Evolutionary conservation across 2,888 invertebrate species (phyloP), one percentile per base, ranked within the genome.

Genomic region (Sphaeridia pumilis): DNA sequence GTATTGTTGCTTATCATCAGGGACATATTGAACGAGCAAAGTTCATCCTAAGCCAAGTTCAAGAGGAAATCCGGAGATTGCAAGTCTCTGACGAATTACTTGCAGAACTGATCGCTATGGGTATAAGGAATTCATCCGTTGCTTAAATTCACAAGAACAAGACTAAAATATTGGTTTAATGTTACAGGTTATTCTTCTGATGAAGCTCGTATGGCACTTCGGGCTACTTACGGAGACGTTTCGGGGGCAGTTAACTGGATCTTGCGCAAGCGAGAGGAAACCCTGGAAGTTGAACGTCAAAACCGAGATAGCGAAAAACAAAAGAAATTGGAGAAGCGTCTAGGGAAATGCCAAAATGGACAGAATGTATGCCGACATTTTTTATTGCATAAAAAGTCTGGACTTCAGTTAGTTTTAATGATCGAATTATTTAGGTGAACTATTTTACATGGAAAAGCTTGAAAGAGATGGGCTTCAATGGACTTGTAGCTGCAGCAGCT

Each of bases 1-100:
- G 83, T 4, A 81, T 88, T 51, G 79, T 85, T 24, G 74, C 81
- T 1, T 88, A 82, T 67, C 86, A 87, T 68, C 81, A 84, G 70
- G 83, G 85, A 68, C 77, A 76, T 54, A 72, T 82, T 0, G 70
- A 72, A 0, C 80, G 81, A 52, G 82, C 87, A 0, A 72, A 72
- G 42, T 67, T 69, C 1, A 70, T 83, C 35, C 72, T 88, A 1
- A 73, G 73, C 24, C 71, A 75, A 58, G 84, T 82, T 0, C 78
- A 83, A 64, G 58, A 66, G 0, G 85, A 87, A 65, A 69, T 87
- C n/a, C 71, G 72, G 31, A 69, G 71, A 1, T 69, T 87, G 7
- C 77, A 80, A 67, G 77, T 82, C 1, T 77, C 80, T 66, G 77
- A 78, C 55, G 67, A 70, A 12, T 73, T 73, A 58, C 67, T 82